Conservation (phyloP, 2,797 vertebrate genomes). For the Lateolabrax maculatus region DNA sequence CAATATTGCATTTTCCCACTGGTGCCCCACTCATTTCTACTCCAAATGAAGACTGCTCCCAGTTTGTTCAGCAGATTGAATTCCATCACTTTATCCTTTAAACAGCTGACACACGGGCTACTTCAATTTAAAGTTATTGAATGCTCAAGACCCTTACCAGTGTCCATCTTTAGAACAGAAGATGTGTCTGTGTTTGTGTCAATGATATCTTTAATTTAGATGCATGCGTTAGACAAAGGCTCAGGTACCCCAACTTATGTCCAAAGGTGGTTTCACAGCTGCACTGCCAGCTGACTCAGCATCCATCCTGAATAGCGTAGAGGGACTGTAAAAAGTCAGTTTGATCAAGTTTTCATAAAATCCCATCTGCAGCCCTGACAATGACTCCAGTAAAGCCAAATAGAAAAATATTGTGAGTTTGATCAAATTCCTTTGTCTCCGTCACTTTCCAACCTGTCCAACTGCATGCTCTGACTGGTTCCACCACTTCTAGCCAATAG, state of each 20-base stretch:
- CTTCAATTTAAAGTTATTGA: constrained; percentile 70
- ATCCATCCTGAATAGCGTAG: background rate
- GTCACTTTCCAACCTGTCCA: background rate
- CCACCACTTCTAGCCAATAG: background rate
- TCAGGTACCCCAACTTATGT: background rate
- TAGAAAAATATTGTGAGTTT: background rate
- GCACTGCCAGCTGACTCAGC: constrained; percentile 14
- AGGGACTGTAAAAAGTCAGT: background rate
- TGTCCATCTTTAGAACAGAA: constrained; percentile 5
- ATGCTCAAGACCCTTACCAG: constrained; percentile 45
- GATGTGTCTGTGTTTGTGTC: constrained; percentile 30
- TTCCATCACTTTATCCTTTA: constrained; percentile 76
- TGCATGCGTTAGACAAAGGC: background rate
- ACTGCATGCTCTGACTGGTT: background rate
- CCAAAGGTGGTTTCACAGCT: background rate
- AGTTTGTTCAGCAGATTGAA: constrained; percentile 84
- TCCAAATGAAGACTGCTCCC: constrained; percentile 81
- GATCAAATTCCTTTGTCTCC: background rate
- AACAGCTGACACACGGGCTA: constrained; percentile 66
- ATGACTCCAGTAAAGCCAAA: background rate
- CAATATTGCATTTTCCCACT: constrained; percentile 82
- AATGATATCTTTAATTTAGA: constrained; percentile 44
- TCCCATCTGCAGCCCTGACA: background rate
- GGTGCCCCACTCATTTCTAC: constrained; percentile 79
- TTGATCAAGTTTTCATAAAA: background rate